Conservation (phyloP, 1,140 invertebrate species). For the Leptestheria dahalacensis region DNA sequence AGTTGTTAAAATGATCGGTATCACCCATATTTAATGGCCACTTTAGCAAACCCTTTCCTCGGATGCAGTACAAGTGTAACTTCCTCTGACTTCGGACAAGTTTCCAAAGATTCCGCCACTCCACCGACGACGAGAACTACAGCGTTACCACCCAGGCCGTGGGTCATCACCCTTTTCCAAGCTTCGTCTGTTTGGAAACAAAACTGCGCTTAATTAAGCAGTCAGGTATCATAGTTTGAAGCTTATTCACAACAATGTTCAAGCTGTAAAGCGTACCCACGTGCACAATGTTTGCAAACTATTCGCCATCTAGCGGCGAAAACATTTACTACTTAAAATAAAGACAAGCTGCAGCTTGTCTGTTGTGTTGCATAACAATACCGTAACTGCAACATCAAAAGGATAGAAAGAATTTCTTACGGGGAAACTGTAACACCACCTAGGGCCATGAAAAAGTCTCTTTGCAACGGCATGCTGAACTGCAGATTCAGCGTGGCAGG, state of each 20-base stretch:
- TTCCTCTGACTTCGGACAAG: constrained; percentile 22
- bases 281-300: no score
- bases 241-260: no score
- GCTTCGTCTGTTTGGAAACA: constrained; percentile 32
- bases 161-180: constrained; percentile 32
- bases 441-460: constrained; percentile 43
- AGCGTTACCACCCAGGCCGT: constrained; percentile 38
- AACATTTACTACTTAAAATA: no score
- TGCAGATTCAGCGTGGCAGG: constrained; percentile 61
- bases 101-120: constrained; percentile 52
- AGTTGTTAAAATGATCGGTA: constrained; percentile 3
- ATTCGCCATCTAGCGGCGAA: no score
- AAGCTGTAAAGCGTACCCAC: no score
- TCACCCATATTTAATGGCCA: constrained; percentile 64
- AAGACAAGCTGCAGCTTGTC: no score
- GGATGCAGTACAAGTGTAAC: constrained; percentile 39
- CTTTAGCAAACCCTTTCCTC: constrained; percentile 58
- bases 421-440: constrained; percentile 9
- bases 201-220: constrained; percentile 29
- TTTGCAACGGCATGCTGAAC: constrained; percentile 64
- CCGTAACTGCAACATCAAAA: no score
- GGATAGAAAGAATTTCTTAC: neutral
- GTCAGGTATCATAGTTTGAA: neutral
- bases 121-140: constrained; percentile 61
- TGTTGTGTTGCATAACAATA: no score